These are phyloP conservation scores for Pherbina coryleti DNA, from an alignment of 2,888 invertebrate genomes.

Conservation along the genomic window DNA sequence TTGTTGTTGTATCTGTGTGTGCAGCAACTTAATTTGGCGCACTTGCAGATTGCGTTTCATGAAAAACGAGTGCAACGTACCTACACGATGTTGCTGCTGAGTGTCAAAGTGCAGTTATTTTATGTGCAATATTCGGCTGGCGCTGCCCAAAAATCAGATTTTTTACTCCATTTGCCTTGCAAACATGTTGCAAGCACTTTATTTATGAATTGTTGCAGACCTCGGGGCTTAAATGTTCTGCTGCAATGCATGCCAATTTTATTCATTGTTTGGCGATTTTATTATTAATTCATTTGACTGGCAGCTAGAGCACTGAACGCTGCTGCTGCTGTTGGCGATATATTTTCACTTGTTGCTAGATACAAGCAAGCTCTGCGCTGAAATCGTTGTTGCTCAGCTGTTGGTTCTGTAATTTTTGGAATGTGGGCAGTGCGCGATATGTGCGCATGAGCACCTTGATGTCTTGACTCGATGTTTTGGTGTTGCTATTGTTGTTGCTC, in stretches of 20 bases:
- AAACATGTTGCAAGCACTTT: conserved; percentile 12
- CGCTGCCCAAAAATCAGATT: conserved; percentile 22
- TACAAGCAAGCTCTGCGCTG: too few relatives aligned
- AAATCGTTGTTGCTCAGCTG: too few relatives aligned
- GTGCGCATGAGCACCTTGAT: conserved; percentile 14
- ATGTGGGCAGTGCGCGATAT: conserved; percentile 27
- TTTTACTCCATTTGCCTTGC: neutral
- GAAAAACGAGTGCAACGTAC: neutral
- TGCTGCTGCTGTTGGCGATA: neutral
- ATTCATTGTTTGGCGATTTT: conserved; percentile 2
- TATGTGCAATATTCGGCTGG: neutral
- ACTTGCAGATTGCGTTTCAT: conserved; percentile 23
- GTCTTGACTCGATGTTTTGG: neutral
- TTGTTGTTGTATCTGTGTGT: neutral
- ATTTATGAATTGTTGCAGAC: neutral
- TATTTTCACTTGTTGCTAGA: too few relatives aligned
- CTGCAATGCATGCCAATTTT: neutral
- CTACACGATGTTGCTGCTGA: neutral
- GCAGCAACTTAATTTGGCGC: conserved; percentile 35
- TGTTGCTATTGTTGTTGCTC: conserved; percentile 5
- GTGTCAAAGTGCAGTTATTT: conserved; percentile 35
- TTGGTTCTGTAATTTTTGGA: neutral
- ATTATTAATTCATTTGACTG: conserved; percentile 20
- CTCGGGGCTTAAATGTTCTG: neutral
- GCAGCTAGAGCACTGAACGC: neutral